Conservation (phyloP, 1,140 invertebrate species). For the Drosophila bocki region DNA sequence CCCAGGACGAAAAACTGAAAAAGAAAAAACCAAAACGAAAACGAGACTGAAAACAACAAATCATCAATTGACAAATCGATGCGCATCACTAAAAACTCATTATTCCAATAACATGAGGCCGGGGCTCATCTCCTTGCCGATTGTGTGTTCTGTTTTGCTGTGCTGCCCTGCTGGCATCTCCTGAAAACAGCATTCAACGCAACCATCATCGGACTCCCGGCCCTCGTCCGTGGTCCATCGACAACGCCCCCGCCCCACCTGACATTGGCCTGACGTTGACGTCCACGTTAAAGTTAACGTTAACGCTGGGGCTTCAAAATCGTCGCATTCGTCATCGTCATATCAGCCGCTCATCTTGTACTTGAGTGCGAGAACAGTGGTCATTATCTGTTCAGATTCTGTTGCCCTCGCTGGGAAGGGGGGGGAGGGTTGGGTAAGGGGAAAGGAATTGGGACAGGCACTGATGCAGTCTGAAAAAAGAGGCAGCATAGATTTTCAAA, state of each 20-base stretch:
- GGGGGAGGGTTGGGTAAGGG: background rate
- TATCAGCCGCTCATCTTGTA: conserved; percentile 77
- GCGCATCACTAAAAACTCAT: conserved; percentile 77
- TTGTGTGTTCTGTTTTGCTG: background rate
- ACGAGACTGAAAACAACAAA: conserved; percentile 63
- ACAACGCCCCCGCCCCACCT: conserved; percentile 29
- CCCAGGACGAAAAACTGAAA: background rate
- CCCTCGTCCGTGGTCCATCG: conserved; percentile 1
- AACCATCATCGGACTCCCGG: conserved; percentile 50
- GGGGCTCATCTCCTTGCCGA: conserved; percentile 8
- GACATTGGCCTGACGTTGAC: conserved; percentile 23
- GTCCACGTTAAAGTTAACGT: conserved; percentile 24
- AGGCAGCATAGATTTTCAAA: background rate
- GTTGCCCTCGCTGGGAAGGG: conserved; percentile 21
- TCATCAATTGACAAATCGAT: conserved; percentile 79
- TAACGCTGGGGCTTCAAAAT: conserved; percentile 61
- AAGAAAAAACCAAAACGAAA: background rate
- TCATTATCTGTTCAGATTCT: conserved; percentile 77
- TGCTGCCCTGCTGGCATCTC: conserved; percentile 23
- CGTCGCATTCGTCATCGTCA: conserved; percentile 78
- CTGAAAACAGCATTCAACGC: conserved; percentile 39
- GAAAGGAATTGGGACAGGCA: conserved; percentile 5
- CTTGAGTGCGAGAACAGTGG: conserved; percentile 77
- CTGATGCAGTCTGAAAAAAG: background rate
- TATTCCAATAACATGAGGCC: conserved; percentile 72